Percentiles rank a stretch among this genome's conserved stretches.
Evolutionary conservation across 2,888 invertebrate genomes (phyloP).

Genomic region (Perizoma flavofasciatum): DNA sequence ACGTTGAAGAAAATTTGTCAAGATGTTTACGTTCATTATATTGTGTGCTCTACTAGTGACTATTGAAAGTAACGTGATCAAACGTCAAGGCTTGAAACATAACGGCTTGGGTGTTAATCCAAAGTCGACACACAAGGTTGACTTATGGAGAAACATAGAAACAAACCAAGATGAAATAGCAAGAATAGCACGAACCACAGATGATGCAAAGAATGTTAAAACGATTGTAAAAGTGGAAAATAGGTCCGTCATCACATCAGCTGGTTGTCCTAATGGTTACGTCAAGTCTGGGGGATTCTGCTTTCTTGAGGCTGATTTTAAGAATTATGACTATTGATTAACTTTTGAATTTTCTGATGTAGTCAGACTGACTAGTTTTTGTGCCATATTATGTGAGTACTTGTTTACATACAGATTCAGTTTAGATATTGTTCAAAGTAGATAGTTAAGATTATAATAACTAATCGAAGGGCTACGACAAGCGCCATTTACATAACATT

Average conservation of each 20-base stretch:
- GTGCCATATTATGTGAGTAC: background rate
- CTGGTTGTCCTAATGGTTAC: slow-evolving; percentile 7
- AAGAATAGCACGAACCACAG: slow-evolving; percentile 1
- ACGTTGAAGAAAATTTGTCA: slow-evolving; percentile 1
- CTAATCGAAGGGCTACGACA: too few species aligned
- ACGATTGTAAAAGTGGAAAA: slow-evolving; percentile 29
- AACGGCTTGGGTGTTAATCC: background rate
- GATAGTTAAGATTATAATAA: too few species aligned
- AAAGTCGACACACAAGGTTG: background rate
- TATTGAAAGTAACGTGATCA: slow-evolving; percentile 5
- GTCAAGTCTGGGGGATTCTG: slow-evolving; percentile 11
- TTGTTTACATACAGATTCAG: too few species aligned
- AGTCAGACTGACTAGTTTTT: too few species aligned
- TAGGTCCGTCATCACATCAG: slow-evolving; percentile 39
- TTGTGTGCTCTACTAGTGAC: slow-evolving; percentile 14
- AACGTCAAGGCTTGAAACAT: background rate
- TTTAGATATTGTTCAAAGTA: too few species aligned
- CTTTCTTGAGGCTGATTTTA: background rate
- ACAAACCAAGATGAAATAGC: background rate
- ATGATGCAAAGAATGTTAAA: slow-evolving; percentile 1
- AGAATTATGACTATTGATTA: background rate
- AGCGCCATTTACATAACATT: too few species aligned
- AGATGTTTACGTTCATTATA: slow-evolving; percentile 16
- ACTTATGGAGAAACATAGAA: background rate
- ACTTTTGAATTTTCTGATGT: too few species aligned